phyloP scores from a whole-genome alignment of 2,113 vertebrate species.

The Chionodraco myersi region DNA sequence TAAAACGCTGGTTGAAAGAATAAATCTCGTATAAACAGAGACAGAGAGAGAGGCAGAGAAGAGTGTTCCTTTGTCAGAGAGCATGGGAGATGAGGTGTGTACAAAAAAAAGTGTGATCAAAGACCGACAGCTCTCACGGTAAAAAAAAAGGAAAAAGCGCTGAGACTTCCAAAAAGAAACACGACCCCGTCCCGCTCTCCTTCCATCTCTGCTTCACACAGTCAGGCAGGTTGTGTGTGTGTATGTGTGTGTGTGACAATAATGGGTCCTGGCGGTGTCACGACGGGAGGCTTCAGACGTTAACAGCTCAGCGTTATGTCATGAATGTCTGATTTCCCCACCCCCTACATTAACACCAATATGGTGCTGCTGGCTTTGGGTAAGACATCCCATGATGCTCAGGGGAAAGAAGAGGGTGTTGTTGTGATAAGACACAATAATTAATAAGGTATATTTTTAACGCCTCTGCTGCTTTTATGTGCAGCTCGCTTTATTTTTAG shows the following conservation, averaged over 20 bases:
- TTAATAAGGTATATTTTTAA: neutral
- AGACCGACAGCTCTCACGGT: conserved; percentile 53
- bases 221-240: conserved; percentile 27
- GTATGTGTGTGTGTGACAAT: conserved; percentile 36
- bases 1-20: conserved; percentile 74
- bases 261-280: conserved; percentile 52
- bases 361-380: conserved; percentile 30
- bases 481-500: neutral
- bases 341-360: conserved; percentile 43
- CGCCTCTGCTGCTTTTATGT: neutral
- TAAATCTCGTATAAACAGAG: conserved; percentile 61
- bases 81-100: conserved; percentile 52
- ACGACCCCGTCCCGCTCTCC: conserved; percentile 41
- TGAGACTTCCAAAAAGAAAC: conserved; percentile 50
- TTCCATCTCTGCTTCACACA: conserved; percentile 52
- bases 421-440: no score
- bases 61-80: conserved; percentile 63
- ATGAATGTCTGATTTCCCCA: conserved; percentile 46
- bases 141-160: conserved; percentile 20
- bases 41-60: conserved; percentile 8
- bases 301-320: conserved; percentile 55
- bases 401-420: neutral
- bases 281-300: conserved; percentile 40
- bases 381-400: conserved; percentile 1
- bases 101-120: conserved; percentile 58